phyloP scores from a whole-genome alignment of 2,113 vertebrate species.

The Larimichthys polyactis region DNA sequence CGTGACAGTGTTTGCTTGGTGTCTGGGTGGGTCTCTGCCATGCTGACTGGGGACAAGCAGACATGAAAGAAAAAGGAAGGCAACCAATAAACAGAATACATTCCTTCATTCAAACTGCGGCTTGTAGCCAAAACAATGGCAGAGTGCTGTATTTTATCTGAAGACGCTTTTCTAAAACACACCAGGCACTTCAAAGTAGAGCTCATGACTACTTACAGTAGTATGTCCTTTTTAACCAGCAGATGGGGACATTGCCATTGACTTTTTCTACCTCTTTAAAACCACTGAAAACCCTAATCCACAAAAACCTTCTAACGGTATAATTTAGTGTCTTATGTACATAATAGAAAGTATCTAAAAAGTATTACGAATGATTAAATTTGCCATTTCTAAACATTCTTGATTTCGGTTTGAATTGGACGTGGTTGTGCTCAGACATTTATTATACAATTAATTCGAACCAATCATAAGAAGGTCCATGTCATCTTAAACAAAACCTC shows the following conservation, averaged over 20 bases:
- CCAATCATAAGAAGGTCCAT: too few relatives aligned
- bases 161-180: neutral
- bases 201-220: neutral
- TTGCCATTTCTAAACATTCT: too few relatives aligned
- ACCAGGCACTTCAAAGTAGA: constrained; percentile 12
- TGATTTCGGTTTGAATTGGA: too few relatives aligned
- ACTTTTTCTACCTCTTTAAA: neutral
- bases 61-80: constrained; percentile 59
- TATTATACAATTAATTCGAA: too few relatives aligned
- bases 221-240: constrained; percentile 46
- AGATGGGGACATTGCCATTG: constrained; percentile 62
- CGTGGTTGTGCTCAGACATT: too few relatives aligned
- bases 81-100: constrained; percentile 36
- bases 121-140: constrained; percentile 60
- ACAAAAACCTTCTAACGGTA: too few relatives aligned
- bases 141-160: constrained; percentile 23
- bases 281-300: neutral
- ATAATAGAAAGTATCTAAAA: too few relatives aligned
- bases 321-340: too few relatives aligned
- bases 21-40: constrained; percentile 47
- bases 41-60: constrained; percentile 17
- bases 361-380: too few relatives aligned
- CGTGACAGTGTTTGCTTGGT: constrained; percentile 50
- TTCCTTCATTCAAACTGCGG: constrained; percentile 31
- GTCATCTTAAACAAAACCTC: too few relatives aligned